Evolutionary conservation across 1,140 invertebrate genomes (phyloP), one percentile per base, ranked within the genome.

Genomic region (Ephestia elutella): DNA sequence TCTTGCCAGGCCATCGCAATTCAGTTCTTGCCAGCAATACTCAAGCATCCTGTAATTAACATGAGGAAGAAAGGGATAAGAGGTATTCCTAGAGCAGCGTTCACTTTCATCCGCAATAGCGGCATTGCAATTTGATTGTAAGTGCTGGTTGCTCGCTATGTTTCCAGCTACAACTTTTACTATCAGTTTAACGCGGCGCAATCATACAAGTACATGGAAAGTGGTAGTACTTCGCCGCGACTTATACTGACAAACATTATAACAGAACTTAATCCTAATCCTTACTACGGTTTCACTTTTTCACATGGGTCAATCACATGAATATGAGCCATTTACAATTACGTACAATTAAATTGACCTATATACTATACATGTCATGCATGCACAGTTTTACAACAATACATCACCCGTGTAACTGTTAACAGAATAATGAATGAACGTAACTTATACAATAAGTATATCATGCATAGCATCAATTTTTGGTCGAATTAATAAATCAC

Each of bases 401-500:
- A 44, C 38, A 44, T 44, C 38, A 44, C 15, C 2, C 38, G 5
- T 44, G 38, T 44, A 44, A 44, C n/a, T 10, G 38, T 17, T 17
- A 44, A 15, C 38, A 5, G 15, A 15, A 44, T 15, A n/a, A 44
- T 44, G 38, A 44, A 44, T 44, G 38, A 15, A 44, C 49, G 20
- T 19, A 50, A 9, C 49, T 10, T 20, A 20, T 20, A 50, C 4
- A 20, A 50, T 19, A 17, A 13, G n/a, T 49, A 20, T 10, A 9
- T 50, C 20, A 50, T 49, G 48, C 25, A 60, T 44, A 35, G 35
- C 51, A 65, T 49, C 30, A 57, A 73, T 75, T 75, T 80, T 82
- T 62, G 74, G 71, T 73, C 63, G 65, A 71, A 60, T 78, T 75
- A 75, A 80, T 80, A 83, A 83, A 79, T 83, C 80, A 80, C 80